phyloP scores from a whole-genome alignment of 1,140 invertebrate species.

The Eciton burchellii region DNA sequence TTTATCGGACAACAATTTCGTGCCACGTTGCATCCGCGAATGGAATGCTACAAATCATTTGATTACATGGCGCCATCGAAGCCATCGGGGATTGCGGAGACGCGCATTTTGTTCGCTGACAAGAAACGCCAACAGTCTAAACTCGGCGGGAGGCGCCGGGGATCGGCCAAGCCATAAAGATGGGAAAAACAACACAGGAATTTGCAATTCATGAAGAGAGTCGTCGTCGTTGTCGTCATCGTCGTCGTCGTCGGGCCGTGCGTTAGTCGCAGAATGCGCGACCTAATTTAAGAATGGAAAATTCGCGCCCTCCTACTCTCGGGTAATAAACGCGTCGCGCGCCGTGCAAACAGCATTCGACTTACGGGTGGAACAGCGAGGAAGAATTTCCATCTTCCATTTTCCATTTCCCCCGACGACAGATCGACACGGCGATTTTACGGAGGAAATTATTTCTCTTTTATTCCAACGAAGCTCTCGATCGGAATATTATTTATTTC shows the following conservation, averaged over 20 bases:
- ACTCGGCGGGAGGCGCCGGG: background rate
- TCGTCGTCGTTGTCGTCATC: conserved; percentile 49
- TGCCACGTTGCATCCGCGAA: background rate
- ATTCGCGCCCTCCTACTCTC: conserved; percentile 39
- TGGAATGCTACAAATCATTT: conserved; percentile 35
- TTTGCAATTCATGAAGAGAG: conserved; percentile 71
- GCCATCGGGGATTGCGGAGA: conserved; percentile 11
- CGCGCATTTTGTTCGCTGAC: conserved; percentile 39
- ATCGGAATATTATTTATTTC: conserved; percentile 19
- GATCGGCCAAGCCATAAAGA: conserved; percentile 30
- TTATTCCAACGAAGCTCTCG: background rate
- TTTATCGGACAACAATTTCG: background rate
- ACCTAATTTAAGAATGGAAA: conserved; percentile 68
- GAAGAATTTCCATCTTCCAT: conserved; percentile 41
- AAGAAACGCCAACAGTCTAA: conserved; percentile 45
- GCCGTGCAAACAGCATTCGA: conserved; percentile 54
- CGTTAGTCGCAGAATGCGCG: conserved; percentile 65
- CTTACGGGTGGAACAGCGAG: conserved; percentile 44
- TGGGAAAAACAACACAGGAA: conserved; percentile 52
- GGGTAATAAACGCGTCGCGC: conserved; percentile 55
- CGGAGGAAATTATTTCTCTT: background rate
- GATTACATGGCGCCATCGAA: conserved; percentile 10
- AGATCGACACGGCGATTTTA: conserved; percentile 16
- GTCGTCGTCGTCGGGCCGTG: conserved; percentile 50
- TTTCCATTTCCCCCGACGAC: conserved; percentile 19